Evolutionary conservation across 2,888 invertebrate genomes (phyloP).

Genomic region (Tinea pellionella): DNA sequence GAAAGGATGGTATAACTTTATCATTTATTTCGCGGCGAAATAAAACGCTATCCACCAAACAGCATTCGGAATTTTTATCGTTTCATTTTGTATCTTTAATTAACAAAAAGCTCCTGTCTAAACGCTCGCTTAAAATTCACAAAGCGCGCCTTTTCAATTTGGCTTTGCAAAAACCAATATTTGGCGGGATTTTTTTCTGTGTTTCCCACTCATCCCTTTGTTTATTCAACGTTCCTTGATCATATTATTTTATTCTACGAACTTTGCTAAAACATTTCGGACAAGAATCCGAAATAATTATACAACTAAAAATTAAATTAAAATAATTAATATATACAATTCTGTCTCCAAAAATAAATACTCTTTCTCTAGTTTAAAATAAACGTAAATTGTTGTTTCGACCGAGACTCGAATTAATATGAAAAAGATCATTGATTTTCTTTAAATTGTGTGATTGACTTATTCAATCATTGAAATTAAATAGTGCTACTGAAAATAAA

Average conservation of each 20-base stretch:
- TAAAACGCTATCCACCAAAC: not conserved
- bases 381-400: too few relatives aligned
- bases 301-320: too few relatives aligned
- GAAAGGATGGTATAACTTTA: not conserved
- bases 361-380: too few relatives aligned
- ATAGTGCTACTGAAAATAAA: too few relatives aligned
- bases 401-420: too few relatives aligned
- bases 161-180: slow-evolving; percentile 5
- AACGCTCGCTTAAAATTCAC: slow-evolving; percentile 6
- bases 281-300: too few relatives aligned
- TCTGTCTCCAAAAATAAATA: too few relatives aligned
- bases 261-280: not conserved
- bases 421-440: too few relatives aligned
- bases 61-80: slow-evolving; percentile 5
- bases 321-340: too few relatives aligned
- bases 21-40: not conserved
- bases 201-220: not conserved
- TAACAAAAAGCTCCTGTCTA: slow-evolving; percentile 8
- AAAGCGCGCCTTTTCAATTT: slow-evolving; percentile 7
- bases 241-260: not conserved
- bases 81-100: slow-evolving; percentile 11
- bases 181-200: slow-evolving; percentile 5
- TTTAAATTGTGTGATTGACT: too few relatives aligned
- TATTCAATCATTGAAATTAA: too few relatives aligned
- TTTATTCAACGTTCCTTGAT: not conserved